Base-by-base conservation (phyloP, 2,113 vertebrate genomes). In the Aspiorhynchus laticeps region DNA sequence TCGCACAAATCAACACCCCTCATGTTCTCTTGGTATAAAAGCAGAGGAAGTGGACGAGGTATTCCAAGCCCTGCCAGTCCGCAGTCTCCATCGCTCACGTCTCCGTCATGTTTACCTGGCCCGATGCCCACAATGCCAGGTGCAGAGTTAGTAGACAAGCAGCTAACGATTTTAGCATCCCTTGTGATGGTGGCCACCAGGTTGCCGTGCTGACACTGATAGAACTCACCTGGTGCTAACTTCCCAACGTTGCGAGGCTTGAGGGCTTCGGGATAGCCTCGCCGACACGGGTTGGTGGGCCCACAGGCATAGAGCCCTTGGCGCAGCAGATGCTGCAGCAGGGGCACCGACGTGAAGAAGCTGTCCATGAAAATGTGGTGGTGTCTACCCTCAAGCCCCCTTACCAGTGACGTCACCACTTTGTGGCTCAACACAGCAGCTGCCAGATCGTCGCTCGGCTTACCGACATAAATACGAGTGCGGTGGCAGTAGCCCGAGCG, bases 21-120 rank as follows among this genome's bases (percentile, higher is more conserved):
- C 95, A 95, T 96, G 92, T 96, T 95, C 92, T 96, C 95, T 90
- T 96, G 95, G 90, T 96, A 96, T 84, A 96, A 48, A 78, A 96
- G 92, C 91, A 96, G 48, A 24, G 95, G 95, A 63, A 95, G 90
- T 21, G 95, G 95, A 48, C 94, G 92, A 0, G 95, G 94, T 0
- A 95, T 89, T 0, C 94, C 95, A 11, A 93, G 89, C 8, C 91
- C 91, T 43, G 89, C 61, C 84, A 90, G 84, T 86, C 90, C 91
- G 7, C 90, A 90, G 80, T 95, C 94, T 1, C 86, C 92, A 15
- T 94, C 93, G 0, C 85, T 90, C 0, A 91, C 88, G 0, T 89
- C 53, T 4, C 93, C 94, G 0, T 76, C 91, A 51, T 87, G 90
- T 90, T 93, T 93, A 19, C 91, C 91, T 0, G 94, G 95, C 74